Evolutionary conservation across 1,140 invertebrate species (phyloP), one percentile per base, ranked within the genome.

Genomic region (Aleiodes sp.): DNA sequence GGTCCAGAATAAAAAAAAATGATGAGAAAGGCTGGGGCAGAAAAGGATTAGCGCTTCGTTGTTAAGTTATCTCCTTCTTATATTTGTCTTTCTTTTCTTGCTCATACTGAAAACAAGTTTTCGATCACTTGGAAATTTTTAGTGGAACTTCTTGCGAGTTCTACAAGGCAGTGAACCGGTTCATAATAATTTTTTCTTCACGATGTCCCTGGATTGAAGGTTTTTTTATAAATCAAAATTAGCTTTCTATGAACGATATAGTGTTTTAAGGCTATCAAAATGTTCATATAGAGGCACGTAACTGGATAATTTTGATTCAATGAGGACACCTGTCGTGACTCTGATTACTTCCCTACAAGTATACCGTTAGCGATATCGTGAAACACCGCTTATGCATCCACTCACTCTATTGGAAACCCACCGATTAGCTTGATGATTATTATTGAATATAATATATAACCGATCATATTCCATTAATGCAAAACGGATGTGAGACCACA

Each of bases 301-400:
- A n/a, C n/a, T n/a, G n/a, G n/a, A n/a, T n/a, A n/a, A n/a, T 52
- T 16, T 52, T 26, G 21, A 14, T 26, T 61, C 37, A 62, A 63
- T 63, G 61, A 65, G 62, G 63, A 66, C 67, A 72, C 71, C 71
- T 72, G 71, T 72, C 43, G 21, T 37, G 52, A 35, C 61, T n/a
- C n/a, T n/a, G 37, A 59, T 57, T 65, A 72, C 71, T 69, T 72
- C 69, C 71, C 66, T 71, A 64, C 62, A 62, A 66, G 46, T 72
- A 31, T 69, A 72, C 71, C 71, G 71, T 72, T 72, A 72, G 60
- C 66, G 62, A 69, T 69, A 67, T 65, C 63, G 46, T 68, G 65
- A 72, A 52, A 39, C 61, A 62, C 63, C 24, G 61, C 71, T 69
- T 39, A 63, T 61, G 62, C 65, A 63, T 46, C 26, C 61, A 28